phyloP scores from a whole-genome alignment of 1,140 invertebrate genomes.

The Bombus haemorrhoidalis region DNA sequence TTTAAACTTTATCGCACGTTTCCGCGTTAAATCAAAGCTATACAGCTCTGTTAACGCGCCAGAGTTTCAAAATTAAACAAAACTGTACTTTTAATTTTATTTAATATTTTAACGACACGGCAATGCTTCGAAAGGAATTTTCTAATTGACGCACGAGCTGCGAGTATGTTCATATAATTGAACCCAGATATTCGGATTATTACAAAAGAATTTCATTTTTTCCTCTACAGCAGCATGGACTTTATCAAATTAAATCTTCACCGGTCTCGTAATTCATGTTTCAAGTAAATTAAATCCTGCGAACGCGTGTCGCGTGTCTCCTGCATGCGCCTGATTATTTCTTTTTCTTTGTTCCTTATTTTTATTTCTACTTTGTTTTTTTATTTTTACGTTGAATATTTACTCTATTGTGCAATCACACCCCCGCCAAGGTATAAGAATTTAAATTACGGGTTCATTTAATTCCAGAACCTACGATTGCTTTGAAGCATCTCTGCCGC shows the following conservation, averaged over 20 bases:
- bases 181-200: neutral
- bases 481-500: neutral
- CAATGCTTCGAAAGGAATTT: neutral
- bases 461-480: neutral
- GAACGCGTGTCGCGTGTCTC: slow-evolving; percentile 29
- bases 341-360: slow-evolving; percentile 1
- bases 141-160: neutral
- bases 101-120: neutral
- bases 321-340: neutral
- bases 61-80: neutral
- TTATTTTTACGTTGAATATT: slow-evolving; percentile 43
- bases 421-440: neutral
- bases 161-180: neutral
- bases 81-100: neutral
- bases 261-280: slow-evolving; percentile 10
- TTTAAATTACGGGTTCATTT: slow-evolving; percentile 39
- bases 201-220: slow-evolving; percentile 26
- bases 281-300: slow-evolving; percentile 37
- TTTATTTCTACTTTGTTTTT: too few relatives aligned
- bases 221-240: neutral
- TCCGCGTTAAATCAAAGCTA: neutral
- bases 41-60: too few relatives aligned
- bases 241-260: slow-evolving; percentile 34
- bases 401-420: slow-evolving; percentile 5
- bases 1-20: neutral